phyloP scores from a whole-genome alignment of 2,888 invertebrate genomes.

The Agrochola litura region DNA sequence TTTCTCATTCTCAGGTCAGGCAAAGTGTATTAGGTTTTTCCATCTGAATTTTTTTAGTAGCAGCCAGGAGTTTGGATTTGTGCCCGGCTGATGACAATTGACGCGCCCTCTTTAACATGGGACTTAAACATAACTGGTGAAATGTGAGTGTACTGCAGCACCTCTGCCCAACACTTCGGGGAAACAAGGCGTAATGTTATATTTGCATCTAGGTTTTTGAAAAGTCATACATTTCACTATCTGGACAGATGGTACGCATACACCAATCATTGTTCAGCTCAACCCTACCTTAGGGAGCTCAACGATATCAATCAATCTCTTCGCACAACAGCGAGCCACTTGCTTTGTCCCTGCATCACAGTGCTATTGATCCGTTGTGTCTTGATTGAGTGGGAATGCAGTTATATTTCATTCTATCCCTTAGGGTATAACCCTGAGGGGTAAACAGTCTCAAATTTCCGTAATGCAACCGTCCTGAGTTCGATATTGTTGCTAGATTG shows the following conservation, averaged over 20 bases:
- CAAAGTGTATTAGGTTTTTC: too few relatives aligned
- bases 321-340: not conserved
- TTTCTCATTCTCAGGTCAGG: too few relatives aligned
- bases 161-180: too few relatives aligned
- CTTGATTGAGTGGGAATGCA: constrained; percentile 22
- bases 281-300: constrained; percentile 10
- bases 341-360: not conserved
- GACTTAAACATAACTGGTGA: too few relatives aligned
- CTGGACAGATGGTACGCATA: not conserved
- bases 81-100: too few relatives aligned
- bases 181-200: too few relatives aligned
- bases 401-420: constrained; percentile 49
- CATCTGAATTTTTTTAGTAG: too few relatives aligned
- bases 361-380: constrained; percentile 11
- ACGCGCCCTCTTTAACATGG: too few relatives aligned
- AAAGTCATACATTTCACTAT: not conserved
- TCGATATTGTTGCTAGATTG: not conserved
- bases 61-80: too few relatives aligned
- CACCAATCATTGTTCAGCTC: not conserved
- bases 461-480: constrained; percentile 9
- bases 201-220: not conserved
- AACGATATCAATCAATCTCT: constrained; percentile 8
- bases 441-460: constrained; percentile 17
- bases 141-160: too few relatives aligned
- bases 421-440: constrained; percentile 10